A percentile compares a stretch with the other conserved stretches of the same genome.
These are phyloP conservation scores for Neopipo cinnamomea DNA, from an alignment of 2,113 vertebrate species.

Conservation along the genomic window DNA sequence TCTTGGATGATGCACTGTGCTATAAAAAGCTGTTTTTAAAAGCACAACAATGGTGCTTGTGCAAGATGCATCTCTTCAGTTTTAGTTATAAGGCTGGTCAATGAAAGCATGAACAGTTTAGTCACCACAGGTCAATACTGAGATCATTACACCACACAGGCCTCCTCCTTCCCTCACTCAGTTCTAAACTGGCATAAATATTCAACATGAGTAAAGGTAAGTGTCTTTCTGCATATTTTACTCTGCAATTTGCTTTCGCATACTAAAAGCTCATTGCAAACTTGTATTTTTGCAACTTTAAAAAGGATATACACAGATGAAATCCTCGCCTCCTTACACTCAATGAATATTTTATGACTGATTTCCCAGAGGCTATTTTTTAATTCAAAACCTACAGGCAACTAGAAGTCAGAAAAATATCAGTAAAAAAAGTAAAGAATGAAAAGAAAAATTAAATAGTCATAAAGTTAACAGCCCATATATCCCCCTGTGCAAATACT, in stretches of 20 bases:
- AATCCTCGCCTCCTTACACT: neutral
- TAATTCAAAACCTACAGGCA: neutral
- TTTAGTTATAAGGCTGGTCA: neutral
- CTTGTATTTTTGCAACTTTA: neutral
- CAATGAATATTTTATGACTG: neutral
- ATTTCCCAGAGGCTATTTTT: neutral
- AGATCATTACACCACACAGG: neutral
- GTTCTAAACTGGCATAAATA: neutral
- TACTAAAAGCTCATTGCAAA: neutral
- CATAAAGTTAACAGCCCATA: neutral
- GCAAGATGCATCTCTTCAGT: neutral
- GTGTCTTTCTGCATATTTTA: neutral
- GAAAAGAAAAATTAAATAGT: neutral
- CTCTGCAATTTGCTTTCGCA: neutral
- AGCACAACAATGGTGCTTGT: neutral
- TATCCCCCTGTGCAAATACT: neutral
- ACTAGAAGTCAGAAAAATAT: neutral
- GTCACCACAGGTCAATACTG: neutral
- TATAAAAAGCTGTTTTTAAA: neutral
- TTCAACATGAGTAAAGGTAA: neutral
- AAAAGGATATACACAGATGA: neutral
- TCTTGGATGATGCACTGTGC: neutral
- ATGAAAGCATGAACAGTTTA: neutral
- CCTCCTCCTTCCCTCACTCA: neutral
- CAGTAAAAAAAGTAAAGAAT: neutral